phyloP scores from a whole-genome alignment of 2,797 vertebrate genomes.

The Semotilus atromaculatus region DNA sequence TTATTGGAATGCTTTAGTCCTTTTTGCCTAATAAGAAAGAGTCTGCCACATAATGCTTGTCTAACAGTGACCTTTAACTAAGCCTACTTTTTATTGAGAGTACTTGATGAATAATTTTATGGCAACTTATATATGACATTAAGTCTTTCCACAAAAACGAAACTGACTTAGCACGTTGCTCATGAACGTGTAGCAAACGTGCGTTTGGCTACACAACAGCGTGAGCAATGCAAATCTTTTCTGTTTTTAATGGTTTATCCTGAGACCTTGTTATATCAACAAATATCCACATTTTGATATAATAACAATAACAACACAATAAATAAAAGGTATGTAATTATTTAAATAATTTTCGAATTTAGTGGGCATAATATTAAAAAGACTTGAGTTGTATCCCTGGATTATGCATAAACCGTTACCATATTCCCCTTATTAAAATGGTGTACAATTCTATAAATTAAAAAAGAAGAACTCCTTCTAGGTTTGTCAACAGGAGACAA shows the following conservation, averaged over 20 bases:
- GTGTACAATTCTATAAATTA: not conserved
- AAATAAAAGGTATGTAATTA: not conserved
- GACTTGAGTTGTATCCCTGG: not conserved
- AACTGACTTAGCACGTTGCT: not conserved
- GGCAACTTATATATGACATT: not conserved
- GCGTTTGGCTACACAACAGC: too few species aligned
- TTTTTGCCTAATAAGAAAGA: not conserved
- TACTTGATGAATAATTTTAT: not conserved
- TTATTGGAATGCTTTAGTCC: not conserved
- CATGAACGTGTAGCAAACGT: too few species aligned
- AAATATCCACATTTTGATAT: not conserved
- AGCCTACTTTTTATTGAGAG: slow-evolving; percentile 9
- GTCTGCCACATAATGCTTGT: not conserved
- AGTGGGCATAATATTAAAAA: not conserved
- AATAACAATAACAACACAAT: not conserved
- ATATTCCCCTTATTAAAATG: not conserved
- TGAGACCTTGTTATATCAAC: not conserved
- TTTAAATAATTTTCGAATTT: not conserved
- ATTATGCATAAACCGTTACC: not conserved
- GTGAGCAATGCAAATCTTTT: not conserved
- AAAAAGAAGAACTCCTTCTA: not conserved
- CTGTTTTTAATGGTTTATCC: not conserved
- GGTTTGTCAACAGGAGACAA: not conserved
- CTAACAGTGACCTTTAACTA: slow-evolving; percentile 26
- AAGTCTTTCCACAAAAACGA: not conserved